phyloP scores from a whole-genome alignment of 1,140 invertebrate species.

The Nylanderia fulva region DNA sequence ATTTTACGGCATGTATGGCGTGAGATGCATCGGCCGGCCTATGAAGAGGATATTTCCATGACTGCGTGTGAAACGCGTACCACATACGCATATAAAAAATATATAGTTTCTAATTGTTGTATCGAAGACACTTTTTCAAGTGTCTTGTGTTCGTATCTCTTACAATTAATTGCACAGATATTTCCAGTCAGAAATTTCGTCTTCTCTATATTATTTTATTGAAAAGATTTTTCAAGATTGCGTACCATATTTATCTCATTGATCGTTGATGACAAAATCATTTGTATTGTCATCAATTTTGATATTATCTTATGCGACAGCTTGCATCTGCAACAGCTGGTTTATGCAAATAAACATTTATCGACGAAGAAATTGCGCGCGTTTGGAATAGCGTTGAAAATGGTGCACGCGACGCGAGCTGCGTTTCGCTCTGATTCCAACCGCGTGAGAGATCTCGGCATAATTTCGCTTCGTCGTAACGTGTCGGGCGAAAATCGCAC shows the following conservation, averaged over 20 bases:
- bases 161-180: too few species aligned
- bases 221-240: too few species aligned
- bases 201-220: too few species aligned
- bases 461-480: constrained; percentile 53
- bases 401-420: constrained; percentile 33
- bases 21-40: constrained; percentile 39
- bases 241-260: too few species aligned
- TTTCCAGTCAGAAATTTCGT: too few species aligned
- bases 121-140: too few species aligned
- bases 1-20: constrained; percentile 30
- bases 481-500: constrained; percentile 49
- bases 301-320: background rate
- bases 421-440: constrained; percentile 71
- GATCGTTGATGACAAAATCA: background rate
- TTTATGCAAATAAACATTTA: background rate
- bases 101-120: too few species aligned
- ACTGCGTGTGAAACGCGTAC: too few species aligned
- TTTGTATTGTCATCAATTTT: too few species aligned
- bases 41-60: constrained; percentile 7
- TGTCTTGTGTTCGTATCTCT: too few species aligned
- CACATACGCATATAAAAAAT: too few species aligned
- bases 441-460: constrained; percentile 49
- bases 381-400: background rate
- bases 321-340: too few species aligned
- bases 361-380: constrained; percentile 28